Conservation (phyloP, 64 coral and sea anemone species). For the Anthopleura sola region DNA sequence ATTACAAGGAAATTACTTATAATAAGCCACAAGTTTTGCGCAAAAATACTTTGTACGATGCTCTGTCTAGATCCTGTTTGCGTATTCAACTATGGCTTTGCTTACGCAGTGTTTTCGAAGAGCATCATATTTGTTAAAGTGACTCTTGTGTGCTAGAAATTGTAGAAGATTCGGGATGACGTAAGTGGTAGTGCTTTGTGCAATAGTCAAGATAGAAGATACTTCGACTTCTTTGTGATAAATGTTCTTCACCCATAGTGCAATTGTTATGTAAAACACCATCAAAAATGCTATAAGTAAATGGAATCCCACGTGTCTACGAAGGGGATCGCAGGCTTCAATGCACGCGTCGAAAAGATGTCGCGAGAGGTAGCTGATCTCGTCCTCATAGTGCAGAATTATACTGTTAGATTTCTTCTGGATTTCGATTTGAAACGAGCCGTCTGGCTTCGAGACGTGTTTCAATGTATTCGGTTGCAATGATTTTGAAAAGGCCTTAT, state of each 20-base stretch:
- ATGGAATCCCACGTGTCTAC: conserved; percentile 29
- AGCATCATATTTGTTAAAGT: conserved; percentile 19
- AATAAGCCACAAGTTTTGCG: too few species aligned
- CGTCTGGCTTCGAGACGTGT: neutral
- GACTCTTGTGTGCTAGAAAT: conserved; percentile 42
- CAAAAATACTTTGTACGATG: too few species aligned
- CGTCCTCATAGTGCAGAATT: conserved; percentile 20
- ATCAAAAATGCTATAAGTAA: conserved; percentile 32
- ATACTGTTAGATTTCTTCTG: neutral
- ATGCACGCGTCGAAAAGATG: conserved; percentile 21
- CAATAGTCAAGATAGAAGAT: conserved; percentile 30
- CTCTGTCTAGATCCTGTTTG: neutral
- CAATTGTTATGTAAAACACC: conserved; percentile 32
- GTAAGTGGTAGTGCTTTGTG: conserved; percentile 21
- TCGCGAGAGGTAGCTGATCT: conserved; percentile 23
- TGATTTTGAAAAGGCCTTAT: neutral
- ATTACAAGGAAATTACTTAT: too few species aligned
- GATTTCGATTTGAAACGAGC: neutral
- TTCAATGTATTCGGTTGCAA: neutral
- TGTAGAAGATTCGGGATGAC: conserved; percentile 34
- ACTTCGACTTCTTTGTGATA: conserved; percentile 37
- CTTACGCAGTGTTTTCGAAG: neutral
- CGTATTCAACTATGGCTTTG: conserved; percentile 19
- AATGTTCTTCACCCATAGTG: conserved; percentile 42
- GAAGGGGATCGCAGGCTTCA: conserved; percentile 24